Percentiles rank a stretch among this genome's conserved stretches.
These are phyloP conservation scores for Epirrhoe alternata DNA, from an alignment of 2,888 invertebrate genomes.

Conservation along the genomic window DNA sequence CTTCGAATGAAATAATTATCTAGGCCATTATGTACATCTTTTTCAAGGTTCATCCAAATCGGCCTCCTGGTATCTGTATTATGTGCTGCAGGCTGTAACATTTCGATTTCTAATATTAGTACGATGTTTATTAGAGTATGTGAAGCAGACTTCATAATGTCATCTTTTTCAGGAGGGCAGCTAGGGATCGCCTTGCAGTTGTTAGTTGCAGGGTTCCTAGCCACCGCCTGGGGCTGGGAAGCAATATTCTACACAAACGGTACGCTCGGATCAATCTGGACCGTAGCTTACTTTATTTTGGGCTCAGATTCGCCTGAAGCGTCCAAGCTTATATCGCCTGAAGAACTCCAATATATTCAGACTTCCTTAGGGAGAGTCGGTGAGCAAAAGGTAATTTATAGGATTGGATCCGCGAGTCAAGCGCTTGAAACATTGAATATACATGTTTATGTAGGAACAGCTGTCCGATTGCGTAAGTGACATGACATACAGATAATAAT, in stretches of 20 bases:
- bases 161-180: conserved; percentile 85
- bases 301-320: conserved; percentile 89
- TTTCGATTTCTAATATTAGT: too few species aligned
- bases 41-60: too few species aligned
- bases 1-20: too few species aligned
- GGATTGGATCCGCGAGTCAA: not conserved
- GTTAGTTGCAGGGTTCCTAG: conserved; percentile 89
- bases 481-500: too few species aligned
- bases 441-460: not conserved
- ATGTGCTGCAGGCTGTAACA: too few species aligned
- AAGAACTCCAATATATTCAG: conserved; percentile 89
- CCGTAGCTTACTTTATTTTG: conserved; percentile 83
- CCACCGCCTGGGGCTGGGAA: conserved; percentile 90
- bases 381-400: conserved; percentile 62
- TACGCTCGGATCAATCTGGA: conserved; percentile 86
- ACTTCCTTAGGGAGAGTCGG: conserved; percentile 73
- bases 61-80: too few species aligned
- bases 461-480: too few species aligned
- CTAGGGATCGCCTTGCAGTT: conserved; percentile 92
- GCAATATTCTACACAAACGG: conserved; percentile 91
- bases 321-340: conserved; percentile 84
- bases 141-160: not conserved
- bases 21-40: too few species aligned
- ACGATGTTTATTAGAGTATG: not conserved
- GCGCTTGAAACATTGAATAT: not conserved